These are phyloP conservation scores for Parauchenoglanis ngamensis DNA, from an alignment of 2,797 vertebrate species.

Conservation along the genomic window DNA sequence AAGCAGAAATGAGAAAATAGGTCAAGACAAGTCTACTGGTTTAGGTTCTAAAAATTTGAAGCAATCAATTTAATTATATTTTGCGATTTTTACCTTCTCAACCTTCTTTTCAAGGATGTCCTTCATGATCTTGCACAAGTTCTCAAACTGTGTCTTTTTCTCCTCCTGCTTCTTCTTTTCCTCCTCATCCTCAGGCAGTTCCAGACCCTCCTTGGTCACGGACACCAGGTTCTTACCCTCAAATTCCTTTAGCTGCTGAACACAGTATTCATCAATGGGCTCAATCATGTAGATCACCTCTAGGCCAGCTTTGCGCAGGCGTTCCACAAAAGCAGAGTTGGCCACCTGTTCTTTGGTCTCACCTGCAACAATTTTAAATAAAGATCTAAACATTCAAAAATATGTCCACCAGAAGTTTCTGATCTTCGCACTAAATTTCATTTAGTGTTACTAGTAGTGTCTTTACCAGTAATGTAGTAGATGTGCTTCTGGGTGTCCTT, in stretches of 20 bases:
- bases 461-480: constrained; percentile 84
- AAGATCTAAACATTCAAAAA: not conserved
- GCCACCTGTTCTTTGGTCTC: constrained; percentile 98
- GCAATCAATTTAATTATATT: not conserved
- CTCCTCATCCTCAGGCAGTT: constrained; percentile 94
- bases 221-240: constrained; percentile 93
- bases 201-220: constrained; percentile 93
- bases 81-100: constrained; percentile 81
- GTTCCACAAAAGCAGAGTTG: constrained; percentile 95
- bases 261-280: constrained; percentile 96
- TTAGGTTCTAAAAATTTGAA: too few relatives aligned
- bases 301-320: constrained; percentile 89
- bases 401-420: not conserved
- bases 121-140: constrained; percentile 94
- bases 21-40: not conserved
- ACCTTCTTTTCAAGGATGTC: constrained; percentile 96
- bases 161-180: constrained; percentile 94
- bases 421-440: not conserved
- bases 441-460: accelerated
- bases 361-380: constrained; percentile 70
- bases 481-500: constrained; percentile 89
- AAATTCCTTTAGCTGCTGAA: constrained; percentile 95
- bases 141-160: constrained; percentile 88
- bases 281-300: constrained; percentile 98
- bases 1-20: not conserved